phyloP scores from a whole-genome alignment of 2,888 invertebrate species.

The Sisyra terminalis region DNA sequence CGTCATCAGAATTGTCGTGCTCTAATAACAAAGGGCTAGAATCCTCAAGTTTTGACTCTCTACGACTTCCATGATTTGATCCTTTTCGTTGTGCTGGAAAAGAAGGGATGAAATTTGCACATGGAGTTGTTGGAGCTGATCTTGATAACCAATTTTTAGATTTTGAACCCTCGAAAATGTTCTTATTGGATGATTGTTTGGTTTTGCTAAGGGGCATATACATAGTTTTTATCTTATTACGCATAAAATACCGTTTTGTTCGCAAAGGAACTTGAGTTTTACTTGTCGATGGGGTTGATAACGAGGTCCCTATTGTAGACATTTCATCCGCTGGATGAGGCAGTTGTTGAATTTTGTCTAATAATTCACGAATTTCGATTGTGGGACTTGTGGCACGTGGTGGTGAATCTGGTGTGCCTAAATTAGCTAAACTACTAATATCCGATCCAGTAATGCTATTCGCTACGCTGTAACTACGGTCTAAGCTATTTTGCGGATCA shows the following conservation, averaged over 20 bases:
- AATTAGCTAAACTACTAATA: conserved; percentile 49
- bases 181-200: conserved; percentile 19
- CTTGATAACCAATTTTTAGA: conserved; percentile 39
- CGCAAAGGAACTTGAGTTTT: neutral
- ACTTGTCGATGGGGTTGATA: neutral
- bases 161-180: conserved; percentile 10
- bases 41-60: conserved; percentile 35
- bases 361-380: conserved; percentile 52
- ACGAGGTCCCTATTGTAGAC: neutral
- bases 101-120: conserved; percentile 47
- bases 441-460: conserved; percentile 38
- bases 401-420: conserved; percentile 54
- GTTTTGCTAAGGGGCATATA: conserved; percentile 41
- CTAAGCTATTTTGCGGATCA: conserved; percentile 12
- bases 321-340: conserved; percentile 29
- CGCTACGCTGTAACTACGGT: conserved; percentile 22
- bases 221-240: conserved; percentile 45
- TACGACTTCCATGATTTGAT: conserved; percentile 30
- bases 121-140: conserved; percentile 68
- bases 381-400: conserved; percentile 74
- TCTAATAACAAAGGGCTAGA: conserved; percentile 44
- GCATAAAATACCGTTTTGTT: conserved; percentile 29
- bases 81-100: conserved; percentile 38
- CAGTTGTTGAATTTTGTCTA: conserved; percentile 53
- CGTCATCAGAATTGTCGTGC: conserved; percentile 32